A percentile compares a stretch with the other conserved stretches of the same genome.
Conservation (phyloP, 64 coral and sea anemone genomes). For the Montipora efflorescens region DNA sequence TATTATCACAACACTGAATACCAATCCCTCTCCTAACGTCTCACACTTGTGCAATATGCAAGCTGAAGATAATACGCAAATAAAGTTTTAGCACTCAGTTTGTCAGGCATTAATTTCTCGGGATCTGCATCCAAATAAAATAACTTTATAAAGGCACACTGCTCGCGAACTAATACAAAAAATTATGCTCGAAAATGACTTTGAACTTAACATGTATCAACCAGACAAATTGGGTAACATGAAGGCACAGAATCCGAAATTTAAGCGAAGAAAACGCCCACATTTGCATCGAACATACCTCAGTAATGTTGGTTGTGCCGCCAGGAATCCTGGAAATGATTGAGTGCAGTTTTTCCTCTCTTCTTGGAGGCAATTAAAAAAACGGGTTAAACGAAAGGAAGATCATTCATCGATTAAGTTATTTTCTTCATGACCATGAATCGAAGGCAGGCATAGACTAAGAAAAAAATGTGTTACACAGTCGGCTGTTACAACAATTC, state of each 20-base stretch:
- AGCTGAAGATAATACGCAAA: no score
- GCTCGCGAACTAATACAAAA: no score
- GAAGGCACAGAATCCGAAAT: conserved; percentile 8
- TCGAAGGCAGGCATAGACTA: background rate
- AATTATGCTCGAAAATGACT: no score
- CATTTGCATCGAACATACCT: background rate
- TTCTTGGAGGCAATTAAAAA: conserved; percentile 60
- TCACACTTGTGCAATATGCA: no score
- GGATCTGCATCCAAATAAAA: no score
- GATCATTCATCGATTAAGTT: background rate
- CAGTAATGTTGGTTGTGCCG: background rate
- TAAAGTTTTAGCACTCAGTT: no score
- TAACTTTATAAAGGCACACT: no score
- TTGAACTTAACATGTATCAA: no score
- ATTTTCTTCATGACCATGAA: background rate
- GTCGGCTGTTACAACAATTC: background rate
- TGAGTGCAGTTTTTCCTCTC: conserved; percentile 87
- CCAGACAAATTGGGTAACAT: background rate
- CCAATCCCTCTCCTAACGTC: no score
- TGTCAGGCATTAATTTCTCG: no score
- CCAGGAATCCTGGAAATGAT: conserved; percentile 94
- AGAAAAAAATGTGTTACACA: background rate
- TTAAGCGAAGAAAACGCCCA: background rate
- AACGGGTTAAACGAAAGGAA: background rate
- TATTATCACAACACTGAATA: no score